Percentiles rank a stretch among this genome's conserved stretches.
Conservation (phyloP, 2,113 vertebrate species). For the Rhinichthys klamathensis region DNA sequence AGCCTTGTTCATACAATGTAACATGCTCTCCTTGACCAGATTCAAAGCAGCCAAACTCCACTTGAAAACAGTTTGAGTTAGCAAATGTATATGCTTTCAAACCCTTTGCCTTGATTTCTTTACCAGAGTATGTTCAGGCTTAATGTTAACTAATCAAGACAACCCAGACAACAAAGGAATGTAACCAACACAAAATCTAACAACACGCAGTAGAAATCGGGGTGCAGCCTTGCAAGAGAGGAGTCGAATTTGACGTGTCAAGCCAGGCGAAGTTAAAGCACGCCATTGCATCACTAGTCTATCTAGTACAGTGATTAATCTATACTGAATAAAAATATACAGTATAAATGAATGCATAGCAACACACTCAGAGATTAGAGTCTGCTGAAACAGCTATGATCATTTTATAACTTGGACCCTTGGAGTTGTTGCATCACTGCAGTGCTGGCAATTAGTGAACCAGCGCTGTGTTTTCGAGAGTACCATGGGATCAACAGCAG, state of each 20-base stretch:
- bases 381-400: slow-evolving; percentile 22
- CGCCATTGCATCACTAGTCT: neutral
- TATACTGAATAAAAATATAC: neutral
- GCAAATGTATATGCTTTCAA: slow-evolving; percentile 44
- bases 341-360: neutral
- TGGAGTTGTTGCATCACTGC: slow-evolving; percentile 49
- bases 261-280: neutral
- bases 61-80: slow-evolving; percentile 55
- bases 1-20: slow-evolving; percentile 70
- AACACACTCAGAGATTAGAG: neutral
- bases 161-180: slow-evolving; percentile 49
- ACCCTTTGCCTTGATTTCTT: slow-evolving; percentile 30
- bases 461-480: slow-evolving; percentile 53
- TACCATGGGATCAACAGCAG: slow-evolving; percentile 72
- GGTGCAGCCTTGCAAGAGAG: neutral
- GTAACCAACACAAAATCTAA: slow-evolving; percentile 62
- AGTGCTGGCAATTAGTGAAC: slow-evolving; percentile 56
- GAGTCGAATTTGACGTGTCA: slow-evolving; percentile 59
- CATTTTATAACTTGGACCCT: slow-evolving; percentile 49
- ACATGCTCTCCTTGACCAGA: slow-evolving; percentile 69
- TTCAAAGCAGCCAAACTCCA: slow-evolving; percentile 61
- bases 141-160: slow-evolving; percentile 65
- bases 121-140: slow-evolving; percentile 21
- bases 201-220: slow-evolving; percentile 51
- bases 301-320: neutral